Conservation (phyloP, 2,797 vertebrate genomes). For the Intellagama lesueurii region DNA sequence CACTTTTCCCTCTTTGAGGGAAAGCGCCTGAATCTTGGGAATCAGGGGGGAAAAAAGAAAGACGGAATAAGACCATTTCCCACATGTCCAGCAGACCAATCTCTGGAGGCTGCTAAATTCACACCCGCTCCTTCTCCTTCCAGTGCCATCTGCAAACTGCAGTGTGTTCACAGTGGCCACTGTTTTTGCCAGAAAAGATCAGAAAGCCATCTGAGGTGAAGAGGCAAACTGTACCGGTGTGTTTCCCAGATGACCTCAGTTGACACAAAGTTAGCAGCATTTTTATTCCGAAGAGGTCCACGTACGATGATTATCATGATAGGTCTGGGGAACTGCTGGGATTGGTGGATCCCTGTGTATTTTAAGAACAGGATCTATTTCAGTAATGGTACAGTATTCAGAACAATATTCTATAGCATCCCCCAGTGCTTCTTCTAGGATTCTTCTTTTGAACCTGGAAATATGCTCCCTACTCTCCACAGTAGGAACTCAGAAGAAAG, state of each 20-base stretch:
- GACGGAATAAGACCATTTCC: not conserved
- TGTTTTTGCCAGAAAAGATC: not conserved
- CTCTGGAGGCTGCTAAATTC: not conserved
- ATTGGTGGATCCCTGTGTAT: not conserved
- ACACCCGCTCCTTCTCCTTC: not conserved
- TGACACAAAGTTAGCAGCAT: not conserved
- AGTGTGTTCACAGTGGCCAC: not conserved
- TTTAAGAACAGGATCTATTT: not conserved
- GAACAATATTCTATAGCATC: not conserved
- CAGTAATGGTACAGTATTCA: not conserved
- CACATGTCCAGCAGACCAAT: not conserved
- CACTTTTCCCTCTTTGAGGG: not conserved
- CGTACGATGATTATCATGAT: not conserved
- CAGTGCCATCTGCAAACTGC: not conserved
- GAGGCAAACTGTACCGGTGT: not conserved
- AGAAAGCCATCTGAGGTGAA: not conserved
- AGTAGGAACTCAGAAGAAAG: not conserved
- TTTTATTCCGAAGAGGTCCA: not conserved
- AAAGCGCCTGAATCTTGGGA: conserved; percentile 3
- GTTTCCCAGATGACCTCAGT: not conserved
- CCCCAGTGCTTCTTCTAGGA: not conserved
- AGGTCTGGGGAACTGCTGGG: not conserved
- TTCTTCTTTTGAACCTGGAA: not conserved
- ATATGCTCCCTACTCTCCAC: no score
- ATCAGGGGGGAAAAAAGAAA: not conserved